Evolutionary conservation across 2,888 invertebrate genomes (phyloP).

Genomic region (Neoitamus cyanurus): DNA sequence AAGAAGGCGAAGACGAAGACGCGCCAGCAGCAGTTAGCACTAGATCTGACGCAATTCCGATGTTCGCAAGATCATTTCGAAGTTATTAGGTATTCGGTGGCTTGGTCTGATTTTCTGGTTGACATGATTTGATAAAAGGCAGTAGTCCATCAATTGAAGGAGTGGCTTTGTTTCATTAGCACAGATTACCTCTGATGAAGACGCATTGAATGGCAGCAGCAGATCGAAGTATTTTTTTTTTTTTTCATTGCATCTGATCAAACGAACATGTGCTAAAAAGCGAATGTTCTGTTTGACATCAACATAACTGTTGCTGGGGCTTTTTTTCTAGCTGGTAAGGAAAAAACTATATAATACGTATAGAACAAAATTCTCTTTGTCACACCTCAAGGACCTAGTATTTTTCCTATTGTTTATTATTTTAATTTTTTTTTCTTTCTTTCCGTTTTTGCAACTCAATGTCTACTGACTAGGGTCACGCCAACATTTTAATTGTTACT

Average conservation of each 20-base stretch:
- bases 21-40: neutral
- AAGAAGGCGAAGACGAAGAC: neutral
- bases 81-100: neutral
- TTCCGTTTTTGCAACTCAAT: too few relatives aligned
- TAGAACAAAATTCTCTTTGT: too few relatives aligned
- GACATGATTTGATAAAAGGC: neutral
- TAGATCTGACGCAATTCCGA: slow-evolving; percentile 20
- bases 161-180: neutral
- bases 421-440: neutral
- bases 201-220: neutral
- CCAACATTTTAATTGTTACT: too few relatives aligned
- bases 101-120: neutral
- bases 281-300: neutral
- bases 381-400: too few relatives aligned
- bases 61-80: neutral
- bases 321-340: too few relatives aligned
- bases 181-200: neutral
- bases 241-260: neutral
- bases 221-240: neutral
- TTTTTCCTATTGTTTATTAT: too few relatives aligned
- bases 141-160: neutral
- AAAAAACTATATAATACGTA: too few relatives aligned
- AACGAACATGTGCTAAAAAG: neutral
- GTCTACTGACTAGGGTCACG: too few relatives aligned
- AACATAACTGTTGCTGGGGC: neutral